Evolutionary conservation across 2,888 invertebrate species (phyloP).

Genomic region (Agrilus mali): DNA sequence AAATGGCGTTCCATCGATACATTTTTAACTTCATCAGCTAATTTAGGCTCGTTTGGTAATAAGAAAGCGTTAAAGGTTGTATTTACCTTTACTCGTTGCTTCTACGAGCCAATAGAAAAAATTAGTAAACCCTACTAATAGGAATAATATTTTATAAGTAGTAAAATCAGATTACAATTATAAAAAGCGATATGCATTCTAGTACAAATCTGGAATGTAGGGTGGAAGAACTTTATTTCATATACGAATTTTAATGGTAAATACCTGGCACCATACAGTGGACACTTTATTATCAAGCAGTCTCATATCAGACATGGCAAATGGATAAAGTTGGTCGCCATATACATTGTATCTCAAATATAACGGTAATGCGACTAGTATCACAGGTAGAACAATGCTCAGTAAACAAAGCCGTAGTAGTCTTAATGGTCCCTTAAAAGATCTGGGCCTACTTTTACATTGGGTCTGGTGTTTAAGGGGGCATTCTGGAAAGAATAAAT

Average conservation of each 20-base stretch:
- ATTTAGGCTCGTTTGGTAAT: constrained; percentile 46
- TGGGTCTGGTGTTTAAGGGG: constrained; percentile 8
- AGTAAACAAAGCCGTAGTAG: constrained; percentile 49
- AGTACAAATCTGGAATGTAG: too few species aligned
- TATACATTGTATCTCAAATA: constrained; percentile 60
- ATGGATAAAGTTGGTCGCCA: constrained; percentile 56
- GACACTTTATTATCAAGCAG: constrained; percentile 61
- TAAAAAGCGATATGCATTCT: too few species aligned
- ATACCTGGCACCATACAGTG: constrained; percentile 69
- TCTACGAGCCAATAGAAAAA: constrained; percentile 31
- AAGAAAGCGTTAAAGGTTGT: constrained; percentile 66
- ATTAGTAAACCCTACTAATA: not conserved
- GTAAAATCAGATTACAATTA: too few species aligned
- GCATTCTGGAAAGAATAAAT: constrained; percentile 11
- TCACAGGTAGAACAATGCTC: constrained; percentile 52
- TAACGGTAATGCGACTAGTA: constrained; percentile 53
- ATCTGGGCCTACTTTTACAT: constrained; percentile 5
- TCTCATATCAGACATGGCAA: constrained; percentile 65
- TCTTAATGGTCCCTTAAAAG: constrained; percentile 41
- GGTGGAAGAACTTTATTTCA: too few species aligned
- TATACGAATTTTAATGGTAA: too few species aligned
- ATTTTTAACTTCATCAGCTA: constrained; percentile 43
- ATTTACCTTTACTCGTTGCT: constrained; percentile 55
- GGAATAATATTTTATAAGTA: too few species aligned
- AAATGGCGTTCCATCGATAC: constrained; percentile 60